Evolutionary conservation across 2,888 invertebrate genomes (phyloP), one percentile per base, ranked within the genome.

Genomic region (Leptarthrus brevirostris): DNA sequence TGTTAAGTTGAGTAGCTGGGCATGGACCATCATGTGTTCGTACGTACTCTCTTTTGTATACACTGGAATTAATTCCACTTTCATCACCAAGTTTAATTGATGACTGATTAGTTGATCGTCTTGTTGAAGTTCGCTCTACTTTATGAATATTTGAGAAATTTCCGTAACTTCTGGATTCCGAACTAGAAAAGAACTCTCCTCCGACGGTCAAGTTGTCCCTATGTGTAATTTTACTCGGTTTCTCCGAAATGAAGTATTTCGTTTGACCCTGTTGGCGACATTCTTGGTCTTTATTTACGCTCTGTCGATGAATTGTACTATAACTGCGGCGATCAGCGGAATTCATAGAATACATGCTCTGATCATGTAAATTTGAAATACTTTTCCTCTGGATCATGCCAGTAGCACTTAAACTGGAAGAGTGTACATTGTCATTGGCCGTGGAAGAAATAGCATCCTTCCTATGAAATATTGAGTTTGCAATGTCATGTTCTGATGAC

Each of bases 261-360:
- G 20, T 54, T 1, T 22, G 6, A 8, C 2, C 5, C 85, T 78
- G 18, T 4, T 71, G 2, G 85, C 82, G 0, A 86, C 83, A 0
- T 83, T 87, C 78, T 52, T 40, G 12, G 4, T 69, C 52, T 49
- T 18, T 52, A 85, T 0, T 87, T 88, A 61, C 88, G 87, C 83
- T 91, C 66, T 91, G 92, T 26, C 93, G 88, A 82, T 94, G 93
- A 81, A 94, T 88, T 1, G 93, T 91, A 79, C 93, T 94, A 49
- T 93, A 88, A 80, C 93, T 94, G 79, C 90, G 90, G 75, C 94
- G 87, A 77, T 94, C 93, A 8, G 87, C 88, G 78, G 90, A 89
- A 16, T 86, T 88, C 79, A 89, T 90, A 77, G 89, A 90, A 79
- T 89, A 90, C 79, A 90, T 89, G 8, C 90, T 90, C 78, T 90